Evolutionary conservation across 2,113 vertebrate genomes (phyloP).

Genomic region (Cinclus cinclus): DNA sequence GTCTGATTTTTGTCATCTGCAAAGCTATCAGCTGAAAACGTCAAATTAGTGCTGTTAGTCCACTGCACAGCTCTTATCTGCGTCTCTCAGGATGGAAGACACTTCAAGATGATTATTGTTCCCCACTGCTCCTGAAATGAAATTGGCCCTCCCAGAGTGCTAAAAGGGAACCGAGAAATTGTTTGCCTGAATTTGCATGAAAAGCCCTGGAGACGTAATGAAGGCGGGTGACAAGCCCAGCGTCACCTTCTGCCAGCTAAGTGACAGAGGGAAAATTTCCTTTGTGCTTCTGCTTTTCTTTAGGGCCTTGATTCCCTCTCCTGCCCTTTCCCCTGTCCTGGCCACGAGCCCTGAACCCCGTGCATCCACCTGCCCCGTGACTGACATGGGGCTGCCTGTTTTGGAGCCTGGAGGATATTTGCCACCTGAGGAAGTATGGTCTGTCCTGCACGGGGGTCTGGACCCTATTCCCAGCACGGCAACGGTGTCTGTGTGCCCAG

Average conservation of each 20-base stretch:
- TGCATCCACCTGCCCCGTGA: rapidly evolving
- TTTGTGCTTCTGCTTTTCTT: constrained; percentile 33
- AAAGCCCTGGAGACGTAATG: constrained; percentile 59
- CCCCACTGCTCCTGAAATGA: constrained; percentile 66
- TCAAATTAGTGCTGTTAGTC: constrained; percentile 68
- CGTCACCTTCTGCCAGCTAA: constrained; percentile 42
- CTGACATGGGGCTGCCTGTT: background rate
- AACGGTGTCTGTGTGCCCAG: background rate
- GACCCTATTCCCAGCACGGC: background rate
- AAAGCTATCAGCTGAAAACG: constrained; percentile 63
- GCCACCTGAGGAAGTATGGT: background rate
- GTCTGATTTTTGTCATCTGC: constrained; percentile 62
- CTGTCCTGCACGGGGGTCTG: rapidly evolving
- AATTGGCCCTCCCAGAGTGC: constrained; percentile 60
- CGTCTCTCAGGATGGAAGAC: constrained; percentile 69
- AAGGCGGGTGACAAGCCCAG: constrained; percentile 50
- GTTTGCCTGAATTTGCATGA: constrained; percentile 72
- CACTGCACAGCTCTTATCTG: constrained; percentile 69
- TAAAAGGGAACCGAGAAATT: constrained; percentile 65
- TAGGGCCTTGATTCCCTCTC: background rate
- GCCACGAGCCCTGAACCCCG: rapidly evolving
- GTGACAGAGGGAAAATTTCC: background rate
- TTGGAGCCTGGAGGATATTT: background rate
- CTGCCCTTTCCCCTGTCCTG: background rate
- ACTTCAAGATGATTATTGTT: constrained; percentile 63